phyloP scores from a whole-genome alignment of 2,888 invertebrate genomes.

The Agrypnus murinus region DNA sequence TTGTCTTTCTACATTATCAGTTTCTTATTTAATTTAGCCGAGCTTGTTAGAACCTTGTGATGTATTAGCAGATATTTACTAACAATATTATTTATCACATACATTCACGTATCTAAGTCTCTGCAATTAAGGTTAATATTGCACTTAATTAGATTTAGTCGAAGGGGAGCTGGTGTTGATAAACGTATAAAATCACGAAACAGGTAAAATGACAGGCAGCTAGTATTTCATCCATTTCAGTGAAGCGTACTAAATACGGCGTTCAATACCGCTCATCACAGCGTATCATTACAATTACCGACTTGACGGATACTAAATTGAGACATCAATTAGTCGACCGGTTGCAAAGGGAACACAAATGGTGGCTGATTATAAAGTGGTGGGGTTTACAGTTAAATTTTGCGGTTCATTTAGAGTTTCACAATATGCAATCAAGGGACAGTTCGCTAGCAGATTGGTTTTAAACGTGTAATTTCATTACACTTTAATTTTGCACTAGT shows the following conservation, averaged over 20 bases:
- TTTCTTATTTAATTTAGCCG: no score
- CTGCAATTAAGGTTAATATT: no score
- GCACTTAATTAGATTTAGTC: no score
- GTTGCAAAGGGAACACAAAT: constrained; percentile 57
- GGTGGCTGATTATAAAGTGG: constrained; percentile 61
- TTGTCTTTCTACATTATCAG: no score
- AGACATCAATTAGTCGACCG: constrained; percentile 60
- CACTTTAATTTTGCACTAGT: constrained; percentile 47
- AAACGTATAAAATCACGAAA: background rate
- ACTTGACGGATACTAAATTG: constrained; percentile 61
- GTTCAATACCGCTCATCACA: constrained; percentile 59
- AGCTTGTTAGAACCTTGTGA: no score
- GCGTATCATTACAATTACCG: constrained; percentile 62
- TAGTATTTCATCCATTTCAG: constrained; percentile 23
- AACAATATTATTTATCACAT: no score
- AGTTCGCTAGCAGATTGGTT: constrained; percentile 54
- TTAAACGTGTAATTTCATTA: constrained; percentile 59
- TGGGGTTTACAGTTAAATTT: constrained; percentile 59
- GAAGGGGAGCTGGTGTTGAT: no score
- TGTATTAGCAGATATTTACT: no score
- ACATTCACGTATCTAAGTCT: no score
- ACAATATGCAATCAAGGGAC: constrained; percentile 63
- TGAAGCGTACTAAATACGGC: constrained; percentile 45
- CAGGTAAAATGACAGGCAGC: constrained; percentile 21
- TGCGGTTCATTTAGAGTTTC: constrained; percentile 61